Evolutionary conservation across 2,888 invertebrate genomes (phyloP), one percentile per base, ranked within the genome.

Genomic region (Tiliacea citrago): DNA sequence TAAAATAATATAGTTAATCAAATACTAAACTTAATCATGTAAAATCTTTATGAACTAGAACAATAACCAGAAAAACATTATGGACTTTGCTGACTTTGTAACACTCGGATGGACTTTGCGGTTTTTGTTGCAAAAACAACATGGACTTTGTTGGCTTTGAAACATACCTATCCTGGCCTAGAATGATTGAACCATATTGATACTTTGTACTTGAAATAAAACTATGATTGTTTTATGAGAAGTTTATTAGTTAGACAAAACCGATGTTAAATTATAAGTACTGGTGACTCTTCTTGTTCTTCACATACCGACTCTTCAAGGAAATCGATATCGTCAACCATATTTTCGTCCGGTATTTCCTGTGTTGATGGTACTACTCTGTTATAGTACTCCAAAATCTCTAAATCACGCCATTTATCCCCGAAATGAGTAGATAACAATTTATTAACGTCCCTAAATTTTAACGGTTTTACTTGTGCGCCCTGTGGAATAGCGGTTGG

Each of bases 211-310:
- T 66, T 51, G 51, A 66, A 66, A 66, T 51, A 66, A 57, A 68
- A 68, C 68, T 68, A 68, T 68, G 68, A 18, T 68, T 68, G 68
- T 29, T 68, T 68, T 68, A 68, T 55, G 21, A 68, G 68, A 68
- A 68, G 9, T 51, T 51, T 24, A 42, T 53, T 67, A 67, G 42
- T 62, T 53, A 42, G 13, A 65, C 42, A 67, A 67, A 67, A 55
- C 67, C 18, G 9, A 67, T 67, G 4, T 67, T 67, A 67, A 67
- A 67, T 55, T 67, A 24, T 24, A 68, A 68, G 68, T 68, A 68
- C 72, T 77, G 71, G 80, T 69, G 68, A 68, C 51, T 77, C 76
- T 68, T 73, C 77, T 77, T 74, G 74, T 68, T 77, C 77, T 74
- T 80, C 77, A 74, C 77, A 80, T 68, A 80, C 42, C 57, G 65